Conservation (phyloP, 2,113 vertebrate genomes). For the Psittacus erithacus region DNA sequence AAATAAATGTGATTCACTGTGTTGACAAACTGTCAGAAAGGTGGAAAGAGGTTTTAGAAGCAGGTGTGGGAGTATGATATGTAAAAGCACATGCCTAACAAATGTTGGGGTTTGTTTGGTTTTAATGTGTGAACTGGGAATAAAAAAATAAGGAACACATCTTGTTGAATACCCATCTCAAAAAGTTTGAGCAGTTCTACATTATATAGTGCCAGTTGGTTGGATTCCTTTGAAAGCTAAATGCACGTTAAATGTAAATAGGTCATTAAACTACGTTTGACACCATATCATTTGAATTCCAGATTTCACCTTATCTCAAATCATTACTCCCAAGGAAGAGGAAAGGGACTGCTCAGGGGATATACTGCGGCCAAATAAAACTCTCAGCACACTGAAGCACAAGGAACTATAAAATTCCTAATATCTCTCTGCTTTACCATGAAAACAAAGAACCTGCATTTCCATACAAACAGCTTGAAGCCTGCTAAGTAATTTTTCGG, state of each 20-base stretch:
- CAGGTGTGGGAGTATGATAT: neutral
- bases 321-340: neutral
- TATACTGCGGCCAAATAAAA: neutral
- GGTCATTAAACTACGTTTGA: neutral
- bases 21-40: constrained; percentile 10
- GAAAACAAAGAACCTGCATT: neutral
- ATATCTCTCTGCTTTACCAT: neutral
- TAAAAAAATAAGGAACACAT: neutral
- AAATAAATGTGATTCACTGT: neutral
- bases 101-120: neutral
- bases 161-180: neutral
- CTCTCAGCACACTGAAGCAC: neutral
- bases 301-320: neutral
- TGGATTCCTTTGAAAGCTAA: neutral
- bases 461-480: neutral
- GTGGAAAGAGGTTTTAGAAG: neutral
- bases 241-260: neutral
- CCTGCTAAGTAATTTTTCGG: neutral
- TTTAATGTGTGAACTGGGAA: neutral
- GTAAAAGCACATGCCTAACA: neutral
- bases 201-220: neutral
- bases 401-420: neutral
- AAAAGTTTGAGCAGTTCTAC: neutral
- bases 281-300: neutral
- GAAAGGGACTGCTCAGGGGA: neutral